A percentile compares a stretch with the other conserved stretches of the same genome.
Evolutionary conservation across 2,113 vertebrate genomes (phyloP).

Genomic region (Oxyruncus cristatus): DNA sequence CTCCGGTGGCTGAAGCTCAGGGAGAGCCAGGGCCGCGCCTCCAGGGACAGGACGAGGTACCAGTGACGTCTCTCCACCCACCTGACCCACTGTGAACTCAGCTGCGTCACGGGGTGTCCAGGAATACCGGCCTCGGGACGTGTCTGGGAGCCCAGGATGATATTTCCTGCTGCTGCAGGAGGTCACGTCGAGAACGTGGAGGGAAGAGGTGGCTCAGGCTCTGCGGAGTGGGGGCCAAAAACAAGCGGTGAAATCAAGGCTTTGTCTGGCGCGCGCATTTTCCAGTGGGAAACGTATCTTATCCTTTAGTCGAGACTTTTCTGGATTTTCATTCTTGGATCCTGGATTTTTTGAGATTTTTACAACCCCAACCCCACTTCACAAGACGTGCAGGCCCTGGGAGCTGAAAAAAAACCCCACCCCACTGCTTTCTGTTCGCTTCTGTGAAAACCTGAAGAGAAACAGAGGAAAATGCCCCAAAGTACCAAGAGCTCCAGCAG

Average conservation of each 20-base stretch:
- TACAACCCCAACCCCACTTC: neutral
- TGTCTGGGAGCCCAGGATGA: rapidly evolving
- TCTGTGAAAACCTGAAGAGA: neutral
- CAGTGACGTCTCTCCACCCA: rapidly evolving
- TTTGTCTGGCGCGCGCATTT: neutral
- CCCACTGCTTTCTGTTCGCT: neutral
- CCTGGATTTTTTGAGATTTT: neutral
- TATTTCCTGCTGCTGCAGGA: neutral
- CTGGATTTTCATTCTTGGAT: neutral
- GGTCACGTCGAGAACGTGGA: neutral
- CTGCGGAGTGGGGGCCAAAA: neutral
- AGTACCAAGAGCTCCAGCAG: neutral
- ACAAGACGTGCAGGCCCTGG: neutral
- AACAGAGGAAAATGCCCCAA: neutral
- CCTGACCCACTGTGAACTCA: rapidly evolving
- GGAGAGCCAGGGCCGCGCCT: rapidly evolving
- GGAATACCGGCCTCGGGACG: rapidly evolving
- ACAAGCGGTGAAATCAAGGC: neutral
- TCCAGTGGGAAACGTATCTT: neutral
- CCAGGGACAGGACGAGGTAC: rapidly evolving
- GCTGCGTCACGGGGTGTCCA: rapidly evolving
- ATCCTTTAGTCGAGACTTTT: neutral
- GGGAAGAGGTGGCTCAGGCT: neutral
- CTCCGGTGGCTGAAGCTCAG: neutral
- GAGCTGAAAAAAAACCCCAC: neutral